These are phyloP conservation scores for Gila robusta DNA, from an alignment of 2,797 vertebrate species.

Conservation along the genomic window DNA sequence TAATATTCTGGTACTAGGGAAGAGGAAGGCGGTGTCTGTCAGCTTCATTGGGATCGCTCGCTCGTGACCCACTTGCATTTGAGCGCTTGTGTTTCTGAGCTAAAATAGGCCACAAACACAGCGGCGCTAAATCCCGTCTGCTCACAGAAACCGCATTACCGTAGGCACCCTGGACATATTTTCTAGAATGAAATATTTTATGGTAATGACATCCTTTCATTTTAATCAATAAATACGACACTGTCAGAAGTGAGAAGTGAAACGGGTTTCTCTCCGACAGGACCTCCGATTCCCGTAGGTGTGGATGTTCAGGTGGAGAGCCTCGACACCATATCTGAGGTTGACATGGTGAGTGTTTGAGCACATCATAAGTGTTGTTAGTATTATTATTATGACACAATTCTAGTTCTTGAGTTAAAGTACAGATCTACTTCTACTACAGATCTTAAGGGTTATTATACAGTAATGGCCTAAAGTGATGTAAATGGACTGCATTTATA, in stretches of 20 bases:
- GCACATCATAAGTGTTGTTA: background rate
- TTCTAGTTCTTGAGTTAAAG: background rate
- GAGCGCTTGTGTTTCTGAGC: constrained; percentile 59
- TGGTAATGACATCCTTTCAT: background rate
- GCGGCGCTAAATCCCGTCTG: constrained; percentile 54
- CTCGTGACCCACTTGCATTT: constrained; percentile 76
- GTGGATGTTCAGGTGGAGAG: constrained; percentile 98
- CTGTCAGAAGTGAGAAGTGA: background rate
- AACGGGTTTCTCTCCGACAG: constrained; percentile 68
- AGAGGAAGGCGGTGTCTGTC: background rate
- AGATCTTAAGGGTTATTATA: background rate
- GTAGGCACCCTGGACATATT: background rate
- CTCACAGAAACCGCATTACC: background rate
- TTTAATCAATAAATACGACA: background rate
- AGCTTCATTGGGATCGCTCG: constrained; percentile 71
- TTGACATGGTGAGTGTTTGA: constrained; percentile 89
- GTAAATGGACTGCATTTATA: too few species aligned
- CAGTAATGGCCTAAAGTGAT: background rate
- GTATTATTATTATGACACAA: background rate
- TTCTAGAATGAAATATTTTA: background rate
- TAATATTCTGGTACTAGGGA: background rate
- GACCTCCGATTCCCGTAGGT: constrained; percentile 95
- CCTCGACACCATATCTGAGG: constrained; percentile 96
- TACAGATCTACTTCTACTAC: background rate
- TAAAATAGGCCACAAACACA: constrained; percentile 75